A percentile compares a stretch with the other conserved stretches of the same genome.
Conservation (phyloP, 2,888 invertebrate species). For the Atherix ibis region DNA sequence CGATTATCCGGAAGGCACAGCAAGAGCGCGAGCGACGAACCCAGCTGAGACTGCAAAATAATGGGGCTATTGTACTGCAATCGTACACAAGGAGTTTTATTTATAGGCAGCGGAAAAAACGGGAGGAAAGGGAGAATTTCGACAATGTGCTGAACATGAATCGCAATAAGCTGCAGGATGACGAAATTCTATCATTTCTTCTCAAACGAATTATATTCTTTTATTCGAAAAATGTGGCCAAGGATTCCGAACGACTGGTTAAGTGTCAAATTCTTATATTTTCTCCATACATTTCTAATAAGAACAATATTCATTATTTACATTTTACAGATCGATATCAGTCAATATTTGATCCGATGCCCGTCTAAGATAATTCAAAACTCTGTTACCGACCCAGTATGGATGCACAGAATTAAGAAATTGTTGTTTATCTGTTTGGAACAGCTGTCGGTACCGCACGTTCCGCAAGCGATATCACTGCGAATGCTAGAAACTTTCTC, state of each 20-base stretch:
- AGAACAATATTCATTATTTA: background rate
- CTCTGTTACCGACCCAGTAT: slow-evolving; percentile 21
- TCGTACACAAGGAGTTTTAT: slow-evolving; percentile 64
- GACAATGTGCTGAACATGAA: slow-evolving; percentile 41
- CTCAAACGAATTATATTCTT: slow-evolving; percentile 61
- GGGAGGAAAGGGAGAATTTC: slow-evolving; percentile 49
- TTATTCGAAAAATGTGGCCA: slow-evolving; percentile 41
- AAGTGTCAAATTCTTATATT: slow-evolving; percentile 13
- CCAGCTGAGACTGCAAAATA: slow-evolving; percentile 56
- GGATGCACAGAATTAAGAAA: slow-evolving; percentile 29
- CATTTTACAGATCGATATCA: slow-evolving; percentile 25
- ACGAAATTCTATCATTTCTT: slow-evolving; percentile 38
- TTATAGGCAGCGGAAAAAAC: slow-evolving; percentile 48
- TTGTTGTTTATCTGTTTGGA: slow-evolving; percentile 26
- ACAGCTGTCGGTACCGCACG: slow-evolving; percentile 24
- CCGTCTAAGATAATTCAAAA: slow-evolving; percentile 25
- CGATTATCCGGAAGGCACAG: slow-evolving; percentile 63
- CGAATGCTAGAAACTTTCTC: slow-evolving; percentile 67
- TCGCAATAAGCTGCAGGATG: slow-evolving; percentile 29
- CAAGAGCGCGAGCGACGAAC: slow-evolving; percentile 76
- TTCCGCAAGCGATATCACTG: slow-evolving; percentile 49
- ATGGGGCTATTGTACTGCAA: slow-evolving; percentile 68
- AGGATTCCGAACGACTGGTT: slow-evolving; percentile 53
- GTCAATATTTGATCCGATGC: slow-evolving; percentile 27
- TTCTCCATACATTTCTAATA: background rate